Base-by-base conservation (phyloP, 2,888 invertebrate genomes). In the Dynastes maya region DNA sequence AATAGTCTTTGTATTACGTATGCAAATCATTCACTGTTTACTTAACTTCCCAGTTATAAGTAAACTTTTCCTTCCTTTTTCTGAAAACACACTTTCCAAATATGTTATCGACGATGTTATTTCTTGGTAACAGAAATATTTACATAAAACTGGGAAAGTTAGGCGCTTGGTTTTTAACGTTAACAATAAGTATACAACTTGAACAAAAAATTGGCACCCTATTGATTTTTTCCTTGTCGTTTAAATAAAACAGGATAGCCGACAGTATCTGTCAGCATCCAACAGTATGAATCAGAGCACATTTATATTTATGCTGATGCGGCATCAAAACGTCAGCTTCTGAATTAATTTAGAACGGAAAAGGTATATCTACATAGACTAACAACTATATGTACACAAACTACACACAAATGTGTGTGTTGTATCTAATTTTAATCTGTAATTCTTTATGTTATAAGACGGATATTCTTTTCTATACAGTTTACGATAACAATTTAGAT, bases 1-100 rank as follows among this genome's bases (percentile, higher is more conserved):
- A 68, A 68, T 51, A 68, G 51, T 51, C 51, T 51, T 51, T 32
- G 32, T 63, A 32, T 53, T 68, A 40, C 51, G 29, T 68, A 68
- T 40, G 51, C 68, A 68, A 51, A 68, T 68, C 68, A 68, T 68
- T 68, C 49, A 22, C 51, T 68, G 68, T 68, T 68, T 68, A 68
- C 51, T 49, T 68, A 68, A 51, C 51, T 68, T 29, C 29, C 29
- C 27, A 22, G 40, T 49, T 68, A 68, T 68, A 68, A 68, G 68
- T 68, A 68, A 68, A 68, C 68, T 53, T 68, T 68, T 68, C 68
- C 68, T 53, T 68, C 68, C 68, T 68, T 68, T 68, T 68, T 68
- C 55, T 65, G 40, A 68, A 63, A 68, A 68, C 68, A 68, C 51
- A 27, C 68, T 68, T 68, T 68, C 68, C 68, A 68, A 68, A 68